A percentile compares a stretch with the other conserved stretches of the same genome.
Conservation (phyloP, 2,888 invertebrate genomes). For the Tyria jacobaeae region DNA sequence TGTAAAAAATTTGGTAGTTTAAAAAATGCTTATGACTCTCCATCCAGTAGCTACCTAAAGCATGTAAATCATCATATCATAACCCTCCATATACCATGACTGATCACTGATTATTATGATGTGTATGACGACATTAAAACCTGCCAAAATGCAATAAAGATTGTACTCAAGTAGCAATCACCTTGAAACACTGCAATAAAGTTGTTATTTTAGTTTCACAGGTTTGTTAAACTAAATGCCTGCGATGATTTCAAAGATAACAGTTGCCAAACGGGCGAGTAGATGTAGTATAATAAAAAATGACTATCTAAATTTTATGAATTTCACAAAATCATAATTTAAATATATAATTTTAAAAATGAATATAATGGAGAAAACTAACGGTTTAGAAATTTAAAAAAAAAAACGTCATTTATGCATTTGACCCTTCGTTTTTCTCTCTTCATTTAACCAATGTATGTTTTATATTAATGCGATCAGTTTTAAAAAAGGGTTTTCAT, state of each 20-base stretch:
- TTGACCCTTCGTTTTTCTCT: too few relatives aligned
- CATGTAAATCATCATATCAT: not conserved
- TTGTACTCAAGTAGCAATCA: slow-evolving; percentile 1
- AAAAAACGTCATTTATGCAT: too few relatives aligned
- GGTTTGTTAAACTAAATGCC: too few relatives aligned
- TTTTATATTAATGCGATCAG: too few relatives aligned
- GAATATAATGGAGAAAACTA: too few relatives aligned
- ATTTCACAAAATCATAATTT: not conserved
- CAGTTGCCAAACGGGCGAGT: not conserved
- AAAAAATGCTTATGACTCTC: not conserved
- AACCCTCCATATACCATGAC: not conserved
- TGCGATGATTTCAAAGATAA: slow-evolving; percentile 3
- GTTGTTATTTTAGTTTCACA: not conserved
- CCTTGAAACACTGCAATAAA: not conserved
- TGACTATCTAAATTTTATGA: not conserved
- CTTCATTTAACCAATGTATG: too few relatives aligned
- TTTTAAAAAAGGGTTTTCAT: too few relatives aligned
- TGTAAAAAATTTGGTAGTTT: too few relatives aligned
- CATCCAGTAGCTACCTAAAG: not conserved
- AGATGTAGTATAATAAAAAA: not conserved
- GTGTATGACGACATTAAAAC: not conserved
- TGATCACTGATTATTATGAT: not conserved
- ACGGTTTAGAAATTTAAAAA: too few relatives aligned
- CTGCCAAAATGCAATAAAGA: slow-evolving; percentile 7
- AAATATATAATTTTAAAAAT: too few relatives aligned